Base-by-base conservation (phyloP, 2,113 vertebrate genomes). In the Melanocharis versteri region DNA sequence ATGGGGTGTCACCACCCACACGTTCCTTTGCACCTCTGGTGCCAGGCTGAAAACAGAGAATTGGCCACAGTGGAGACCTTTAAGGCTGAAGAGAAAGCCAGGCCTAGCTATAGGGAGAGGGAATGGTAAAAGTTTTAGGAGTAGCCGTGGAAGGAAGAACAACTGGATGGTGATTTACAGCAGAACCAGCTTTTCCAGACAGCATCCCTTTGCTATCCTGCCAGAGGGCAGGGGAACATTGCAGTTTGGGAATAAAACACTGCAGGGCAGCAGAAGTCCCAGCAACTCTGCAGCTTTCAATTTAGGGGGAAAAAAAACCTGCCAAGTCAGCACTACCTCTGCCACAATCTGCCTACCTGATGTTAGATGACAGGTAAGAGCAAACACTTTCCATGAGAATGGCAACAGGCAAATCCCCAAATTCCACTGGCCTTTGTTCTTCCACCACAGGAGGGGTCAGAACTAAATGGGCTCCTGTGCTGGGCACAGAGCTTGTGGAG, bases 21-120 rank as follows among this genome's bases (percentile, higher is more conserved):
- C 0, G 0, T 23, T 47, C 26, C 45, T 62, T 15, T n/a, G 60
- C 35, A 53, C 13, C 1, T 10, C 2, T 20, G 14, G 27, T 28
- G 47, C 60, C 35, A 88, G 44, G 47, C 71, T 58, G 50, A 61
- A 57, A 79, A 47, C 54, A 70, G 64, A 62, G 57, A n/a, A 26
- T 6, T 62, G 44, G 83, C 89, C 81, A 20, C n/a, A 33, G n/a
- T 6, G 37, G 68, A 58, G n/a, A 45, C 24, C 31, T 40, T 57
- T 64, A 93, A 87, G 91, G 91, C 85, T 70, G 42, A 81, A 77
- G 19, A 83, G 68, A 86, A 95, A 83, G 76, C 13, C 86, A 83
- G 45, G 57, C 62, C 50, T 9, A 73, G 64, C 54, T 70, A 24
- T 88, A 65, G 23, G 54, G 21, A 73, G 30, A 68, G 30, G 78